Evolutionary conservation across 2,888 invertebrate species (phyloP), one percentile per base, ranked within the genome.

Genomic region (Hecatera dysodea): DNA sequence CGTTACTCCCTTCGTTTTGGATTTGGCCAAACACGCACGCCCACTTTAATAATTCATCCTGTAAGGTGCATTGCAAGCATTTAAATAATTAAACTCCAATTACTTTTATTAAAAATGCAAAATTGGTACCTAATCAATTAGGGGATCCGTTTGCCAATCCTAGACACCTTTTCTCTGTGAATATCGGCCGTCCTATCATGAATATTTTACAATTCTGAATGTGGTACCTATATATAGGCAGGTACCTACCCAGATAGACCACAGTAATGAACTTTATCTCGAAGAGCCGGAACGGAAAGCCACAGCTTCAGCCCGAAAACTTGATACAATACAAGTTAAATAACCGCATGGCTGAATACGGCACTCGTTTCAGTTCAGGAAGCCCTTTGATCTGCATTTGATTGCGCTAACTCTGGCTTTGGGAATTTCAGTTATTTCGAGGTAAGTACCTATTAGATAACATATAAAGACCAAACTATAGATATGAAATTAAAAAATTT

Each of bases 361-460:
- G 3, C 19, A n/a, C 24, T 33, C 33, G 22, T 39, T 9, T 39
- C 27, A 36, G 11, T 48, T 29, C 29, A 50, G 22, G 17, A 29
- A 48, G 11, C 9, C 48, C 29, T 72, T 69, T 72, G 15, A 57
- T 11, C 42, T 60, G 44, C 19, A 36, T n/a, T 46, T 72, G 22
- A 62, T 53, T 53, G 36, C 52, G 5, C 42, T 52, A 8, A 22
- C 9, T n/a, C 22, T 27, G 15, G 7, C 24, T n/a, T n/a, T n/a
- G n/a, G n/a, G n/a, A n/a, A n/a, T n/a, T n/a, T 39, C 39, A 60
- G 9, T 6, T n/a, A 42, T 68, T 48, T 56, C 22, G 15, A 27
- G 15, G 22, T 24, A 15, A 29, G 6, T 29, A 29, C 6, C n/a
- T n/a, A n/a, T n/a, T n/a, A n/a, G n/a, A n/a, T n/a, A n/a, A n/a